phyloP scores from a whole-genome alignment of 2,797 vertebrate genomes.

The Heterohyrax brucei region DNA sequence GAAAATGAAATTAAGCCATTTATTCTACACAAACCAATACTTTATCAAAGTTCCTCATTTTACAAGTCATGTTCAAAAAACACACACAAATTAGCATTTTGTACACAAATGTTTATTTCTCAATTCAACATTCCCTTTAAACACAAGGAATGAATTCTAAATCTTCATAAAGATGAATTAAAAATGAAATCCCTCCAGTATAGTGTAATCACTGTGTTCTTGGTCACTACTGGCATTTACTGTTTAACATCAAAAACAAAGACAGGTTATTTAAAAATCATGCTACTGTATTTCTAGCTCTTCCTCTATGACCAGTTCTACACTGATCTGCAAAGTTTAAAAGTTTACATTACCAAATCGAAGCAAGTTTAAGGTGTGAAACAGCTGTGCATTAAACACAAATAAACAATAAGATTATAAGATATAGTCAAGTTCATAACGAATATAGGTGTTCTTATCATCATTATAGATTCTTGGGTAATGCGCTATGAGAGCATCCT shows the following conservation, averaged over 20 bases:
- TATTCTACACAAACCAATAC: slow-evolving; percentile 90
- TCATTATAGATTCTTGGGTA: slow-evolving; percentile 99
- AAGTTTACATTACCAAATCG: slow-evolving; percentile 91
- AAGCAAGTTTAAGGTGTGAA: slow-evolving; percentile 91
- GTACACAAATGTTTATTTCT: slow-evolving; percentile 99
- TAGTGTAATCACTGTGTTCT: slow-evolving; percentile 90
- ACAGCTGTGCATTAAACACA: slow-evolving; percentile 91
- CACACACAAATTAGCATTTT: slow-evolving; percentile 92
- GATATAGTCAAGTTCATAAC: slow-evolving; percentile 98
- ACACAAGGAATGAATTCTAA: slow-evolving; percentile 94
- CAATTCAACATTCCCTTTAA: slow-evolving; percentile 96
- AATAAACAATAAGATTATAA: slow-evolving; percentile 93
- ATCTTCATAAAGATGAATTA: slow-evolving; percentile 93
- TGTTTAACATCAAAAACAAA: slow-evolving; percentile 93
- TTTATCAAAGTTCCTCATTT: slow-evolving; percentile 88
- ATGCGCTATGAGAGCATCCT: slow-evolving; percentile 98
- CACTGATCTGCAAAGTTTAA: slow-evolving; percentile 89
- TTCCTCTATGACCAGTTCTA: slow-evolving; percentile 90
- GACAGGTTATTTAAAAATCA: slow-evolving; percentile 92
- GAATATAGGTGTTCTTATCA: slow-evolving; percentile 98
- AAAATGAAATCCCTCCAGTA: slow-evolving; percentile 91
- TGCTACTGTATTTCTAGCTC: slow-evolving; percentile 92
- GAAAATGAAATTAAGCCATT: slow-evolving; percentile 90
- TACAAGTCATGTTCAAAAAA: slow-evolving; percentile 91
- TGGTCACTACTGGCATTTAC: slow-evolving; percentile 92